Evolutionary conservation across 2,113 vertebrate genomes (phyloP), one percentile per base, ranked within the genome.

Genomic region (Lonchura striata): DNA sequence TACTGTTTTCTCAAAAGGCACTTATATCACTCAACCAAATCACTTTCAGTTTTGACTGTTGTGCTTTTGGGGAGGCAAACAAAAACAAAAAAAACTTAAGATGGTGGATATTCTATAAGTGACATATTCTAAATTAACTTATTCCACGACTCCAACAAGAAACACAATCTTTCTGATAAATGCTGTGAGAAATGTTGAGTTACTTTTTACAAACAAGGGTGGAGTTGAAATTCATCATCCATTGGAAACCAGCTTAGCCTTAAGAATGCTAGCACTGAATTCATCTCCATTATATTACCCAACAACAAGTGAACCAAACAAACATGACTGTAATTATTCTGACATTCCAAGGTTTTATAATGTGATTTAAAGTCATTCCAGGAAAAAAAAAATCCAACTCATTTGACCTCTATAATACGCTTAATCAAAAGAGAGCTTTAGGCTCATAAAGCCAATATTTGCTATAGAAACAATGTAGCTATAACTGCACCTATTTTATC

Each of bases 361-460:
- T 64, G 53, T 76, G 72, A 92, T 86, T 91, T 85, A 90, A 77
- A 92, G 47, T 46, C 54, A 86, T 59, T 65, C 68, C 59, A 25
- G 84, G 82, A 91, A 96, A 80, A 30, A 57, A 92, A 88, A 90
- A 92, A 30, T 90, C 66, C 64, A 79, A 60, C 49, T 56, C 14
- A 15, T 52, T 86, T 95, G 59, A 86, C 25, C 83, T 88, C 57
- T 50, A 20, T 66, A 88, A 92, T 28, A 61, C 37, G 86, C 37
- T 94, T 70, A 92, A 82, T 69, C 60, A 90, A 75, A 93, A 19
- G 60, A 79, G 19, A 87, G 71, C 25, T 75, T 81, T 92, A 63
- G 82, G 69, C 66, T 95, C 69, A 82, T 70, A 82, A 95, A 91
- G 30, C 31, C n/a, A 93, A 7, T 94, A 72, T 97, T 95, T 96